These are phyloP conservation scores for Phycodurus eques DNA, from an alignment of 2,113 vertebrate genomes.

Conservation along the genomic window DNA sequence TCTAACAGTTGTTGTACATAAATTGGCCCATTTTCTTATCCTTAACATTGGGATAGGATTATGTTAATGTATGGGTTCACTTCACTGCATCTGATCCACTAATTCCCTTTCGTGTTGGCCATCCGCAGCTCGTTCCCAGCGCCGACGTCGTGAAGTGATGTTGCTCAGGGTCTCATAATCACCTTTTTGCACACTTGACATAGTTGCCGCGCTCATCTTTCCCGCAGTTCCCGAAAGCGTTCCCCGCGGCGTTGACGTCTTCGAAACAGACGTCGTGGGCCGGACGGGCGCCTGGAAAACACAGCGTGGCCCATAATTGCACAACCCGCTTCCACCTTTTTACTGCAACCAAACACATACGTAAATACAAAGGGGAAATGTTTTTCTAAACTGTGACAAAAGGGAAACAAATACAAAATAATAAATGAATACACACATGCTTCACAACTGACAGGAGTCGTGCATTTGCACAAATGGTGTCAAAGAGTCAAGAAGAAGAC, in stretches of 20 bases:
- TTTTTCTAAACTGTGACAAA: too few species aligned
- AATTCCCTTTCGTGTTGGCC: not conserved
- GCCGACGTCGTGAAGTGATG: not conserved
- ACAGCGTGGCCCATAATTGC: conserved; percentile 1
- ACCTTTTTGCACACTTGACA: conserved; percentile 83
- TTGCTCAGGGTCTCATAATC: not conserved
- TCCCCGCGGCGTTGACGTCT: conserved; percentile 84
- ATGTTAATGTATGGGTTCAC: not conserved
- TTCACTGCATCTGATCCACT: not conserved
- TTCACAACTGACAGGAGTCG: too few species aligned
- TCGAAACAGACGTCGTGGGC: conserved; percentile 87
- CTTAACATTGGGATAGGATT: not conserved
- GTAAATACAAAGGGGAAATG: too few species aligned
- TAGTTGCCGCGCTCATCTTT: conserved; percentile 79
- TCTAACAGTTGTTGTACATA: not conserved
- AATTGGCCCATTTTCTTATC: not conserved
- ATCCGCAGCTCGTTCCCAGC: not conserved
- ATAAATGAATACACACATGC: too few species aligned
- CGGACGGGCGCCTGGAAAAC: conserved; percentile 80
- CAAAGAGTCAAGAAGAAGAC: too few species aligned
- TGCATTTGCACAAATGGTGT: too few species aligned
- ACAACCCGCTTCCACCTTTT: too few species aligned
- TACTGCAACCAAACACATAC: too few species aligned
- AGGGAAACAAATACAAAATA: too few species aligned
- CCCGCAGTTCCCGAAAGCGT: conserved; percentile 88